Conservation (phyloP, 2,888 invertebrate genomes). For the Tipula helvola region DNA sequence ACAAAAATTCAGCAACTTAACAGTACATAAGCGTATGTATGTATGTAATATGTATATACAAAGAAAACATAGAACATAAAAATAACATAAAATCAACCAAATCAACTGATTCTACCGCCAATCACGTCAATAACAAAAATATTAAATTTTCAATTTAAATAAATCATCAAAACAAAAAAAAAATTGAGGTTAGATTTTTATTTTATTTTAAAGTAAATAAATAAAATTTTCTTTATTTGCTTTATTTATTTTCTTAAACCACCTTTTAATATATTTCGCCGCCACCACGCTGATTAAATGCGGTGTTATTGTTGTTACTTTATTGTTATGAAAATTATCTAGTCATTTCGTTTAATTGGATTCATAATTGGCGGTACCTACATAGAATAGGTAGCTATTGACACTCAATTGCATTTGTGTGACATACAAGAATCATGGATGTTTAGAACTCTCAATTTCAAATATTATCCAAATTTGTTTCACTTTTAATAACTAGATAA, state of each 20-base stretch:
- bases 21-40: background rate
- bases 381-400: no score
- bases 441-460: no score
- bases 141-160: background rate
- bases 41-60: background rate
- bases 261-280: background rate
- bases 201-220: background rate
- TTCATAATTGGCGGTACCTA: background rate
- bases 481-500: no score
- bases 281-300: background rate
- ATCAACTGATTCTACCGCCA: background rate
- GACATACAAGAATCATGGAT: background rate
- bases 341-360: background rate
- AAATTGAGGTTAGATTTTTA: background rate
- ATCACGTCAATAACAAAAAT: background rate
- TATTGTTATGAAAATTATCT: background rate
- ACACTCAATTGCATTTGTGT: no score
- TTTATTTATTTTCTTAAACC: background rate
- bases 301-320: no score
- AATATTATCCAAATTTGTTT: no score
- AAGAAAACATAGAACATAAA: background rate
- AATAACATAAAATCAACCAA: background rate
- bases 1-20: background rate
- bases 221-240: background rate
- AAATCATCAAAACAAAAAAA: background rate